phyloP scores from a whole-genome alignment of 2,888 invertebrate genomes.

The Pandemis cinnamomeana region DNA sequence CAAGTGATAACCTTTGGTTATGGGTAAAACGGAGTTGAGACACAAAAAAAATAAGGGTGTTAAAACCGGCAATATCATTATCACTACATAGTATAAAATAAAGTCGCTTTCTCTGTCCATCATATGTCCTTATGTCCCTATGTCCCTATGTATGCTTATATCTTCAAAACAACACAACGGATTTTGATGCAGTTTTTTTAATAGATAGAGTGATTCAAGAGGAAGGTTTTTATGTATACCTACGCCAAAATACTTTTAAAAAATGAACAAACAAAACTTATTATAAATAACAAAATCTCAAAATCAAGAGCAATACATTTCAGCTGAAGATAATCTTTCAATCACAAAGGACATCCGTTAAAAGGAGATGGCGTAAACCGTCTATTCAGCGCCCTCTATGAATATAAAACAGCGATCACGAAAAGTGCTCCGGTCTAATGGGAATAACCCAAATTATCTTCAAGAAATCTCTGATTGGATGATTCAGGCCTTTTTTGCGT shows the following conservation, averaged over 20 bases:
- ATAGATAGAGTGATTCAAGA: too few relatives aligned
- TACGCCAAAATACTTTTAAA: too few relatives aligned
- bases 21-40: too few relatives aligned
- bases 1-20: background rate
- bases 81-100: too few relatives aligned
- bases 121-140: too few relatives aligned
- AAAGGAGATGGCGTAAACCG: background rate
- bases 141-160: too few relatives aligned
- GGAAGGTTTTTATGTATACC: too few relatives aligned
- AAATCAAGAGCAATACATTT: background rate
- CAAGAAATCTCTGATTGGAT: slow-evolving; percentile 6
- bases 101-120: too few relatives aligned
- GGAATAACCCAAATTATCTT: slow-evolving; percentile 1
- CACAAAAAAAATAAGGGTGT: background rate
- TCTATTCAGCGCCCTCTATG: slow-evolving; percentile 4
- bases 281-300: background rate
- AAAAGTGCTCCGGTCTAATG: slow-evolving; percentile 3
- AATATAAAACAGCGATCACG: slow-evolving; percentile 14
- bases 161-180: too few relatives aligned
- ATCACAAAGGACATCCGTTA: slow-evolving; percentile 8
- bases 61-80: too few relatives aligned
- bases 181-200: too few relatives aligned
- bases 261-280: too few relatives aligned
- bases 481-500: background rate
- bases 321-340: background rate